Percentiles rank a stretch among this genome's conserved stretches.
phyloP scores from a whole-genome alignment of 1,140 invertebrate genomes.

The Lasioglossum baleicum region DNA sequence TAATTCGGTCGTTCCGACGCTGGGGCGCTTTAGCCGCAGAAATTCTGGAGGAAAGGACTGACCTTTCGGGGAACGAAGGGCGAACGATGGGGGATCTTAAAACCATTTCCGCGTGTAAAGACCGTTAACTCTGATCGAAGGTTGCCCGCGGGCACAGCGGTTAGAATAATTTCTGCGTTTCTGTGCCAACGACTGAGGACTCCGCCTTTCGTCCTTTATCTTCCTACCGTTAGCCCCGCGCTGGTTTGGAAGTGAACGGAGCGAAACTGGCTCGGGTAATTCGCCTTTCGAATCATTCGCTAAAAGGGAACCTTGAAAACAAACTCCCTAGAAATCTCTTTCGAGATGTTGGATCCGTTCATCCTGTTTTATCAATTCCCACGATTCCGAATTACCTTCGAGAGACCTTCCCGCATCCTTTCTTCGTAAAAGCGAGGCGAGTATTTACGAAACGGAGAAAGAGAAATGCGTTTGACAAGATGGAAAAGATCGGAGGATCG shows the following conservation, averaged over 20 bases:
- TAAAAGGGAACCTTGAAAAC: too few relatives aligned
- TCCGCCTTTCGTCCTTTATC: conserved; percentile 52
- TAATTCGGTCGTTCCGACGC: neutral
- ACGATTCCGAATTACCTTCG: neutral
- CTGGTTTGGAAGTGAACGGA: conserved; percentile 38
- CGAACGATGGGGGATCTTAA: conserved; percentile 42
- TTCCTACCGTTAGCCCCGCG: conserved; percentile 38
- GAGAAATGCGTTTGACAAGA: conserved; percentile 26
- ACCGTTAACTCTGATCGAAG: conserved; percentile 62
- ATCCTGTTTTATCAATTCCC: neutral
- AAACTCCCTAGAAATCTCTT: too few relatives aligned
- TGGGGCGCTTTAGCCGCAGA: neutral
- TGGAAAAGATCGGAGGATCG: conserved; percentile 19
- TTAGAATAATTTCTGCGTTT: conserved; percentile 63
- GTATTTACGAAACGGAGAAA: conserved; percentile 8
- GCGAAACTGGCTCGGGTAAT: conserved; percentile 7
- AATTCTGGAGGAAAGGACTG: conserved; percentile 33
- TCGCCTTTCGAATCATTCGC: conserved; percentile 3
- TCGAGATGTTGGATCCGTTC: too few relatives aligned
- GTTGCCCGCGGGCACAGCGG: conserved; percentile 25
- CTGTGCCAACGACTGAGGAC: conserved; percentile 48
- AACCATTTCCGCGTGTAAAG: conserved; percentile 58
- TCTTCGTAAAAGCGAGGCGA: conserved; percentile 1
- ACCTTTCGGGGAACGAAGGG: conserved; percentile 48
- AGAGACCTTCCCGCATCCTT: neutral